These are phyloP conservation scores for Mixornis gularis DNA, from an alignment of 2,113 vertebrate species.

Conservation along the genomic window DNA sequence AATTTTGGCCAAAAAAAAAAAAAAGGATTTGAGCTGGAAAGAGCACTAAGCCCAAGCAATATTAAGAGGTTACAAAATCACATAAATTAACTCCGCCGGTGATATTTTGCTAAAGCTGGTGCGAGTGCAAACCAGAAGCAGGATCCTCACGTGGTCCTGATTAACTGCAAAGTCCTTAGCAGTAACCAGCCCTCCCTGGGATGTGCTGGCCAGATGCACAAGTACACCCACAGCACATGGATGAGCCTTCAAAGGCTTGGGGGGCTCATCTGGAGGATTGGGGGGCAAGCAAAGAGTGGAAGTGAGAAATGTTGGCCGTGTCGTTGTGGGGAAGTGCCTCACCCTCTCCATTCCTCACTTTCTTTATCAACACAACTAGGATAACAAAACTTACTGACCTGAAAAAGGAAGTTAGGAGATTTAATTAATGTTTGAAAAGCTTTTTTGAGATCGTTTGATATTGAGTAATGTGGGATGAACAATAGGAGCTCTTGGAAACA, in stretches of 20 bases:
- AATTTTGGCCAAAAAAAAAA: conserved; percentile 8
- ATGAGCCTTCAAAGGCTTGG: not conserved
- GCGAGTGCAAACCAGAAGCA: conserved; percentile 44
- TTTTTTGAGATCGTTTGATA: conserved; percentile 31
- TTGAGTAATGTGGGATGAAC: conserved; percentile 29
- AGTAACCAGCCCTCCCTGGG: not conserved
- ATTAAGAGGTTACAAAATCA: conserved; percentile 53
- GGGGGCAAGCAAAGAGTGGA: not conserved
- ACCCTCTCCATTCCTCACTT: conserved; percentile 21
- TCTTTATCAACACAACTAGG: not conserved
- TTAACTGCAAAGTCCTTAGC: conserved; percentile 7
- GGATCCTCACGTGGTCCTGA: conserved; percentile 34
- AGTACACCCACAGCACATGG: not conserved
- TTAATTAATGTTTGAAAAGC: conserved; percentile 60
- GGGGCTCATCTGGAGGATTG: not conserved
- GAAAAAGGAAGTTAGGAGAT: conserved; percentile 55
- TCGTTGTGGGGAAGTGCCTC: not conserved
- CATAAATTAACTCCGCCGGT: conserved; percentile 23
- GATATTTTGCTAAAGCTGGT: not conserved
- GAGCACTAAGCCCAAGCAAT: conserved; percentile 25
- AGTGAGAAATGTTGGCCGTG: conserved; percentile 24
- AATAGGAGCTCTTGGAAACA: conserved; percentile 34
- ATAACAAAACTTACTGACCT: conserved; percentile 59
- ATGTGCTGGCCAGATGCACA: conserved; percentile 36
- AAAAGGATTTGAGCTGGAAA: not conserved